Evolutionary conservation across 2,113 vertebrate genomes (phyloP), one percentile per base, ranked within the genome.

Genomic region (Centrocercus urophasianus): DNA sequence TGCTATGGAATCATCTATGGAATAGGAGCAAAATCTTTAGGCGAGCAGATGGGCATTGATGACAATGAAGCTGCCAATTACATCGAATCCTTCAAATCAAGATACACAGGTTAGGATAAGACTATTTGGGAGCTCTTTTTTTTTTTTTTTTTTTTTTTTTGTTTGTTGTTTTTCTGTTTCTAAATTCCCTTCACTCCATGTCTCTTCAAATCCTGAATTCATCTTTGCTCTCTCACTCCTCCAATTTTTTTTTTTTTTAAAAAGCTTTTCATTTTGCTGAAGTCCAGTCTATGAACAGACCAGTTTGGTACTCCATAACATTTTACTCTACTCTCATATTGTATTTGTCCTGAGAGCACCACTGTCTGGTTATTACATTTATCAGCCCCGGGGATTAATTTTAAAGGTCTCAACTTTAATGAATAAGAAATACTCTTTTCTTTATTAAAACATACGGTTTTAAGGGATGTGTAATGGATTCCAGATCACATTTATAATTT

Each of bases 1-100:
- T 99, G 99, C 96, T 99, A 99, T 84, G 99, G 99, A 89, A 99
- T 99, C 78, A 98, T 99, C 93, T 99, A 99, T 54, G 99, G 99
- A 83, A 99, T 99, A 98, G 99, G 99, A 97, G 98, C 99, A 66
- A 99, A 99, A 88, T 98, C 99, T 90, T 97, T 99, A 88, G 99
- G 98, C 34, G 99, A 99, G 90, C 99, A 99, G 96, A 99, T 99
- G 99, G 99, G 98, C 65, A 97, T 99, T 94, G 98, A 98, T 75
- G 99, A 99, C 97, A 97, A 98, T 2, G 99, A 99, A 82, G 99
- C 99, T 28, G 98, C 98, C 64, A 97, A 90, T 93, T 99, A 99
- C 90, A 99, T 99, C 36, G 98, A 99, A 38, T 99, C 98, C 65
- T 99, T 99, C 97, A 99, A 99, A 96, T 98, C 98, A 78, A 98